Base-by-base conservation (phyloP, 2,797 vertebrate species). In the Hyperoplus immaculatus region DNA sequence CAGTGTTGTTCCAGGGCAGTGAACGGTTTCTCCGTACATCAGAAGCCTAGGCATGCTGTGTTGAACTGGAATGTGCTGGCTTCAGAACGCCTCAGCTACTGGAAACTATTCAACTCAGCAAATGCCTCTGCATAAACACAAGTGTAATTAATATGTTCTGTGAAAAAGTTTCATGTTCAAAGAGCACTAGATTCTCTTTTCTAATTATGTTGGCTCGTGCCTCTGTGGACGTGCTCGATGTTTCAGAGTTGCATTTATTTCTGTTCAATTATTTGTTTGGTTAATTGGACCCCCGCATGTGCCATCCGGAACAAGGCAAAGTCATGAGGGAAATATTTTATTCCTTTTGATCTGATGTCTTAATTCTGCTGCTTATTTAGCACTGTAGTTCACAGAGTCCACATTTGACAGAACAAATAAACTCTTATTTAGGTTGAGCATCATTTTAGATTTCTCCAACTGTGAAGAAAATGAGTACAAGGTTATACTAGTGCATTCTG, bases 181-280 rank as follows among this genome's bases (percentile, higher is more conserved):
- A 95, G 90, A 91, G 85, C 75, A 87, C 75, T 55, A 66, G 66
- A 87, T 90, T 86, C 72, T 87, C 80, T 77, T 76, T 79, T 59
- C 88, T 93, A 93, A 93, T 94, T 91, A 94, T 83, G 82, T 92
- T 91, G 81, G 65, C 84, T 87, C 0, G 50, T 77, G 82, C 87
- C 92, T 93, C 89, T 86, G 86, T 6, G 81, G 92, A 88, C 66
- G 16, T 42, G 82, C 91, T 89, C 78, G 1, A 21, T 89, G 86
- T 92, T 93, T 92, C 82, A 61, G 75, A 91, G 84, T 94, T 91
- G 89, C 86, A 90, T 93, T 94, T 94, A 93, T 94, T 95, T 93
- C 90, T 93, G 89, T 93, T 95, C 90, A 93, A 93, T 94, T 95
- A 95, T 95, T 94, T 94, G 93, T 95, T 94, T 92, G 88, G 74